Evolutionary conservation across 2,888 invertebrate genomes (phyloP), one percentile per base, ranked within the genome.

Genomic region (Acrobasis consociella): DNA sequence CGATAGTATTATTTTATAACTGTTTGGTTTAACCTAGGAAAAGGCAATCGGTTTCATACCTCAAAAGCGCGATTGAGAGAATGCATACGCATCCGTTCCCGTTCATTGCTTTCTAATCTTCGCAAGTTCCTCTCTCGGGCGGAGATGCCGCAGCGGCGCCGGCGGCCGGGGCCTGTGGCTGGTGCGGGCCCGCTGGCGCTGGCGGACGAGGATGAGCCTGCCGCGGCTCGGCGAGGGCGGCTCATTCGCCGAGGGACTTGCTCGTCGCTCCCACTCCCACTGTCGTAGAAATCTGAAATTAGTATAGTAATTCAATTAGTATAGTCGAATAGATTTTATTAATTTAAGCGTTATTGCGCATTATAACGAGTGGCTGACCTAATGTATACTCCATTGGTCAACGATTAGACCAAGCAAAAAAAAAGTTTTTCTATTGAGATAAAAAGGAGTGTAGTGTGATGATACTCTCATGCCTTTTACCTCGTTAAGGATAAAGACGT

Each of bases 41-140:
- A 3, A 22, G 31, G 7, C 7, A 5, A 31, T 31, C 7, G 31
- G 31, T 31, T 31, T 31, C 8, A 31, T 31, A 96, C 97, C 94
- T 97, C 96, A 86, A 98, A 98, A 15, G 98, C 98, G 80, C 97
- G 96, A 83, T 98, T 98, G 64, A 98, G 93, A 61, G 96, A 96
- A 85, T 98, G 98, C 98, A 98, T 98, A 74, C 98, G 93, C 96
- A 97, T 97, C 64, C 98, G 93, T 87, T 98, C 98, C 61, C 98
- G 93, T 84, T 98, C 97, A 85, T 98, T 98, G 85, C 97, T 97
- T 88, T 98, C 98, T 60, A 98, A 93, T 64, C 98, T 94, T 59
- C 98, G 94, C 65, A 97, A 90, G 86, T 97, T 98, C 68, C 97
- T 93, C 81, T 98, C 98, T 63, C 97, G 93, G 2, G 97, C 97